Conservation (phyloP, 2,888 invertebrate genomes). For the Tridacna crocea region DNA sequence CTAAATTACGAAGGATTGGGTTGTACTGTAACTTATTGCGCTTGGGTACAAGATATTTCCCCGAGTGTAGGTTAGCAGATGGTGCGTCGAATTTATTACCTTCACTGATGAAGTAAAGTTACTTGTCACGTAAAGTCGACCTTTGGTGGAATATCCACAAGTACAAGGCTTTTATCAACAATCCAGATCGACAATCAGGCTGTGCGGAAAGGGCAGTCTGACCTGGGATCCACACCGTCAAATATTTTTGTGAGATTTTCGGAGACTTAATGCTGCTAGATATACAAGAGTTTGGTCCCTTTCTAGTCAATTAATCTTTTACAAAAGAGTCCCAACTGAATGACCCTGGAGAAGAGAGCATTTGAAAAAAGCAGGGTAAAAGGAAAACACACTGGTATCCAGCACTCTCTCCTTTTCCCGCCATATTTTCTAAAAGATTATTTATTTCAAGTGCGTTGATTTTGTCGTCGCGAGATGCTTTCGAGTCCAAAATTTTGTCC, state of each 20-base stretch:
- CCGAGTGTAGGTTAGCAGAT: not conserved
- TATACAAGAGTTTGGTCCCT: not conserved
- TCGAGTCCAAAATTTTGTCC: no score
- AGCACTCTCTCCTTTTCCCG: no score
- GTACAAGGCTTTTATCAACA: not conserved
- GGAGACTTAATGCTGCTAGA: not conserved
- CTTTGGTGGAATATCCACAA: not conserved
- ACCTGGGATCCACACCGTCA: not conserved
- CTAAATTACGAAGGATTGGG: no score
- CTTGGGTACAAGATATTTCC: not conserved
- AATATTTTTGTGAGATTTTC: not conserved
- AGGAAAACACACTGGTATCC: no score
- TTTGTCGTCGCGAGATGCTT: no score
- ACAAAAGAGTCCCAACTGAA: no score
- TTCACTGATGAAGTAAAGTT: not conserved
- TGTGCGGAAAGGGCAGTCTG: not conserved
- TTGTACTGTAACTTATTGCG: no score
- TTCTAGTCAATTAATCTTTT: not conserved
- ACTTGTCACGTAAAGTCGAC: not conserved
- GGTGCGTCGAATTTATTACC: slow-evolving; percentile 7
- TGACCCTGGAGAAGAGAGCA: no score
- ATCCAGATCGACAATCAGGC: not conserved
- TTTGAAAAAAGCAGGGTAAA: no score
- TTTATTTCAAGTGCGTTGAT: no score
- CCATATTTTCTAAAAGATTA: no score